Percentiles rank a stretch among this genome's conserved stretches.
These are phyloP conservation scores for Philereme vetulata DNA, from an alignment of 2,888 invertebrate species.

Conservation along the genomic window DNA sequence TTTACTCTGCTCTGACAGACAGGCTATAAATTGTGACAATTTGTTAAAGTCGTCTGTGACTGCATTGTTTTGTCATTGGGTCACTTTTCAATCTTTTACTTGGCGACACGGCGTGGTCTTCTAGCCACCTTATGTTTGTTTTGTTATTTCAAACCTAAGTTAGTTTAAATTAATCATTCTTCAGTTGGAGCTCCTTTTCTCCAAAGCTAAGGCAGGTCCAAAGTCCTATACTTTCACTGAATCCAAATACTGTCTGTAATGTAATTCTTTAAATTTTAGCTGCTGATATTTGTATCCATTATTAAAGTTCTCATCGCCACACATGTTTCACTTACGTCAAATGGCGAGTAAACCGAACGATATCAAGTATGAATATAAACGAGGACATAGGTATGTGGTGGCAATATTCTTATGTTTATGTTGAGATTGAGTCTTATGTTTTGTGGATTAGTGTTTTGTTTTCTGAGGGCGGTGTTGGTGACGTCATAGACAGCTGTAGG, in stretches of 20 bases:
- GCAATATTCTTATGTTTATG: slow-evolving; percentile 54
- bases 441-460: slow-evolving; percentile 56
- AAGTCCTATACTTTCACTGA: neutral
- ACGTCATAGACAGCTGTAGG: slow-evolving; percentile 82
- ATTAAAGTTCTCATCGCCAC: slow-evolving; percentile 52
- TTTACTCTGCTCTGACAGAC: slow-evolving; percentile 42
- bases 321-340: slow-evolving; percentile 62
- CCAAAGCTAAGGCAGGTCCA: too few relatives aligned
- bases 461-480: slow-evolving; percentile 58
- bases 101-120: slow-evolving; percentile 3
- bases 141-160: slow-evolving; percentile 4
- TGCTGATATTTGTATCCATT: slow-evolving; percentile 43
- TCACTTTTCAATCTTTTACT: slow-evolving; percentile 26
- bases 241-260: slow-evolving; percentile 9
- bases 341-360: slow-evolving; percentile 62
- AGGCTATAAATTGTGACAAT: slow-evolving; percentile 36
- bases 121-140: slow-evolving; percentile 12
- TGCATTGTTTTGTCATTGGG: slow-evolving; percentile 36
- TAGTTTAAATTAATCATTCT: neutral
- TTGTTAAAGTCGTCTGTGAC: slow-evolving; percentile 32
- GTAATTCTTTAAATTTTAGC: slow-evolving; percentile 39
- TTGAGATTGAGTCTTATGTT: slow-evolving; percentile 66
- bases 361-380: slow-evolving; percentile 65
- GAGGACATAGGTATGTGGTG: slow-evolving; percentile 70
- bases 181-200: neutral